Base-by-base conservation (phyloP, 2,113 vertebrate genomes). In the Rhinoptilus africanus region DNA sequence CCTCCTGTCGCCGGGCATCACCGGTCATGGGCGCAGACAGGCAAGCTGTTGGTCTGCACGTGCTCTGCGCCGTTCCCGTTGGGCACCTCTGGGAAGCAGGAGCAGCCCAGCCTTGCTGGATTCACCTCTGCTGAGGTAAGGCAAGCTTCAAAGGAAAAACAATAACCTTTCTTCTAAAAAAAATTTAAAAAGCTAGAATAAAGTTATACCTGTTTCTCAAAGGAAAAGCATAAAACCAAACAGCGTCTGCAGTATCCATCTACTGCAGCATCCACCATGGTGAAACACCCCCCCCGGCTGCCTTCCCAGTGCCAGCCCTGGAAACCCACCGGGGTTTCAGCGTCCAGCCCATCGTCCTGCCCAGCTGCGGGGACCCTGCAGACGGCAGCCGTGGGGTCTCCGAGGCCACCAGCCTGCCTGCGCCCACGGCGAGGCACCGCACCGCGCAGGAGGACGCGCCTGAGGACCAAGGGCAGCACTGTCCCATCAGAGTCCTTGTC, bases 341-440 rank as follows among this genome's bases (percentile, higher is more conserved):
- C 47, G 23, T 26, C 15, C 76, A 18, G 32, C 77, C 63, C n/a
- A n/a, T n/a, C 16, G 2, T 14, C n/a, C 51, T 24, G 71, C 48
- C 72, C 88, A 56, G 53, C 67, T 9, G 4, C 27, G 10, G 50
- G 22, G 14, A 0, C 51, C 68, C 27, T 24, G 20, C 39, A 7
- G 4, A 0, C 30, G 20, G 2, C 68, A 48, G 57, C 30, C 6
- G 6, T 4, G 50, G 26, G 14, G 34, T 27, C 10, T 81, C 17
- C 0, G 13, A 43, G 63, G 39, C 37, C n/a, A 9, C 15, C 62
- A 60, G 57, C 63, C 69, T 59, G 45, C 27, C 39, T 6, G 2
- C 8, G 0, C 62, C 76, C 48, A 4, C 18, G 2, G 6, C 32
- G 32, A 13, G 68, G 45, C 30, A n/a, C 20, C 5, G 56, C 68